Base-by-base conservation (phyloP, 2,888 invertebrate genomes). In the Osmoderma eremita region DNA sequence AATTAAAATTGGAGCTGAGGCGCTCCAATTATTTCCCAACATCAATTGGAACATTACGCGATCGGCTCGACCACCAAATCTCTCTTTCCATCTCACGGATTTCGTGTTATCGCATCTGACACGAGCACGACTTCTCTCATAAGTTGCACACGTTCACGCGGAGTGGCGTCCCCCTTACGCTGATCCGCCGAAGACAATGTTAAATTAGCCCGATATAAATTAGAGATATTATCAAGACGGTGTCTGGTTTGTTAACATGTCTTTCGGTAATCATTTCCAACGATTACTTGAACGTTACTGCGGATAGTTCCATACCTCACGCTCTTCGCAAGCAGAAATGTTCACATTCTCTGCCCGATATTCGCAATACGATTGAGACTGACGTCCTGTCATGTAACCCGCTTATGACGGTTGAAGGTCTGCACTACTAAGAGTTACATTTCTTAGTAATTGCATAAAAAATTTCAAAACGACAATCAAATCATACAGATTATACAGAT, bases 161-260 rank as follows among this genome's bases (percentile, higher is more conserved):
- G 15, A 56, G 13, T 41, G 20, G 39, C 39, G 56, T 30, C 4
- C 56, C n/a, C 39, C 41, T 39, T 56, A 20, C 22, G 24, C 13
- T 20, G 50, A 38, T 61, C 17, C 45, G 36, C 30, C 30, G 58
- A 61, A 58, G 58, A 61, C 45, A 61, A 61, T 45, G 58, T 61
- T 61, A 61, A 61, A 61, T 61, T 61, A 61, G 58, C 58, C 38
- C 45, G 45, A 61, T 61, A 61, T 61, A 45, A 61, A 61, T 61
- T 61, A 45, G 45, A 61, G 58, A 61, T 45, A 61, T 45, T 61
- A 61, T 61, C 58, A 17, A 15, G 36, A 45, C 58, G 17, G 45
- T 61, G 58, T 61, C 45, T 61, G 58, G 17, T 61, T 45, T 45
- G 58, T 61, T 61, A 45, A 53, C 53, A 36, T 61, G 58, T 30